A percentile compares a stretch with the other conserved stretches of the same genome.
Conservation (phyloP, 2,888 invertebrate genomes). For the Sinopyrophorus schimmeli region DNA sequence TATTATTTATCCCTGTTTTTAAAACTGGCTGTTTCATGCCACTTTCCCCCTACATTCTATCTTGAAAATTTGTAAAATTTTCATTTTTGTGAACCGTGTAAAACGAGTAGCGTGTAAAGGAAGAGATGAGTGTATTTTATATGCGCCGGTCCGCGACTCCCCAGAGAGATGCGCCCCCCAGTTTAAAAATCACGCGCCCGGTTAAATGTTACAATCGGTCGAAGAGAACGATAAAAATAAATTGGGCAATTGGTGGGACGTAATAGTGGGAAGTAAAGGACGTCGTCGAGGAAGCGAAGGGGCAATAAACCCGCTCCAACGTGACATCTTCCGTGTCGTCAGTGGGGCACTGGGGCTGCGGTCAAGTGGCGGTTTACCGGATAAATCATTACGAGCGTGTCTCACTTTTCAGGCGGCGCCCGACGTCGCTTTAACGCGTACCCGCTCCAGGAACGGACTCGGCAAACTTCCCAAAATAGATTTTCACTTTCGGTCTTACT, state of each 20-base stretch:
- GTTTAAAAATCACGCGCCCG: no score
- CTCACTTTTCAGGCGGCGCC: constrained; percentile 30
- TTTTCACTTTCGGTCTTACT: constrained; percentile 12
- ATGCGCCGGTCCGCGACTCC: no score
- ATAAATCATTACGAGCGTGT: constrained; percentile 36
- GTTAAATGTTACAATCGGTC: no score
- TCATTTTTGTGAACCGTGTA: no score
- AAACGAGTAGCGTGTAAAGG: no score
- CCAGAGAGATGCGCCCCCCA: no score
- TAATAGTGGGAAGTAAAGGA: constrained; percentile 29
- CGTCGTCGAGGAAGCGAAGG: constrained; percentile 28
- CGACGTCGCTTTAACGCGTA: constrained; percentile 25
- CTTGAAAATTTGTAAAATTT: no score
- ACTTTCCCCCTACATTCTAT: no score
- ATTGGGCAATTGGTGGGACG: constrained; percentile 26
- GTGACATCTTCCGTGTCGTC: constrained; percentile 31
- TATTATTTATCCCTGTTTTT: no score
- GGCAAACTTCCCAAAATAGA: constrained; percentile 17
- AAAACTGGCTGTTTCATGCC: no score
- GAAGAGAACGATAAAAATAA: constrained; percentile 20
- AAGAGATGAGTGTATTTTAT: no score
- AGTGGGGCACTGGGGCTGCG: constrained; percentile 35
- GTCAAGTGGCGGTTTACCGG: constrained; percentile 36
- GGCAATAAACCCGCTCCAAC: constrained; percentile 33
- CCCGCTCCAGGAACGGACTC: constrained; percentile 29